Evolutionary conservation across 2,113 vertebrate genomes (phyloP), one percentile per base, ranked within the genome.

Genomic region (Erythrocercus mccallii): DNA sequence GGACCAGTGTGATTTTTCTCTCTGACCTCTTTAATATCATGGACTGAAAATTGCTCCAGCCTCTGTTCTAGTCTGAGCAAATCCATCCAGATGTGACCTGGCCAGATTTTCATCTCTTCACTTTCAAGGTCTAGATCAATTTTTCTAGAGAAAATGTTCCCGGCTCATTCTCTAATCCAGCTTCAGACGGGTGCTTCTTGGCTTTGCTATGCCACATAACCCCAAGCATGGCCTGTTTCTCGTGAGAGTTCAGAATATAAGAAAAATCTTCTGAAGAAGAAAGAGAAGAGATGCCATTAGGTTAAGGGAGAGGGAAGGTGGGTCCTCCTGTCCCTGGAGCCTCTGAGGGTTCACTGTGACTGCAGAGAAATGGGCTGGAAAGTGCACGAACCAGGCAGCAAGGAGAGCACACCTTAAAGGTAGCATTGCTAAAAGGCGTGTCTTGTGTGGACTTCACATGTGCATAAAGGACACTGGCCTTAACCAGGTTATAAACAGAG

Each of bases 301-400:
- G 17, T 58, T 42, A 42, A 30, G 15, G 4, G 35, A 62, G 62
- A 51, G 24, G 25, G 37, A 58, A 44, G 66, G 31, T 6, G 9
- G 35, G 45, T 68, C 21, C 50, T 54, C 42, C 12, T 71, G 18
- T 35, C 64, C 68, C 54, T 82, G 37, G 50, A 42, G 64, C 87
- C 88, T 82, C 78, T 96, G 65, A 77, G 24, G 45, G 80, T 64
- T 94, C 92, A 71, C 85, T 83, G 56, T 60, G 27, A 13, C 92
- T 78, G 77, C 76, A 56, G 76, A 38, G 65, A 81, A 62, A 16
- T 19, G 74, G 51, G 12, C 15, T 30, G 51, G 48, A 47, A 15
- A 17, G 44, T 42, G 60, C 53, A 71, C n/a, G 56, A 84, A 81
- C 33, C 68, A 45, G 72, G 79, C 88, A 73, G 60, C 62, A 53